Percentiles rank a stretch among this genome's conserved stretches.
phyloP scores from a whole-genome alignment of 1,140 invertebrate species.

The Teleopsis dalmanni region DNA sequence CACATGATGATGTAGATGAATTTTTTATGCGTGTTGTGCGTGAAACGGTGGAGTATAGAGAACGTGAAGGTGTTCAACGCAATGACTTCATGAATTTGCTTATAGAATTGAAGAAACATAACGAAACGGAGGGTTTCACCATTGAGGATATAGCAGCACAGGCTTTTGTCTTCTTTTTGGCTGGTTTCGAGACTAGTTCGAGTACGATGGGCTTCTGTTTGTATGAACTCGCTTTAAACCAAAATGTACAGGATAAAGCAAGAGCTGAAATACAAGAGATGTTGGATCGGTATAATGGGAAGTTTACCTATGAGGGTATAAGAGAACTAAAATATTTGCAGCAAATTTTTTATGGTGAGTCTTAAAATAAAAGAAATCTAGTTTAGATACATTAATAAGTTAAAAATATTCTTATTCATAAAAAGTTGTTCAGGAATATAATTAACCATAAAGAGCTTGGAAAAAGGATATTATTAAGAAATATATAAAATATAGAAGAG shows the following conservation, averaged over 20 bases:
- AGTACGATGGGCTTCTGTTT: constrained; percentile 44
- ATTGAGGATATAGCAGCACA: constrained; percentile 46
- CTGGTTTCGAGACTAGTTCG: constrained; percentile 51
- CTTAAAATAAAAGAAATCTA: background rate
- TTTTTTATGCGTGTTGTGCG: constrained; percentile 38
- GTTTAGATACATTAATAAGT: background rate
- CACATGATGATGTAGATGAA: constrained; percentile 20
- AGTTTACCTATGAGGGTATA: constrained; percentile 52
- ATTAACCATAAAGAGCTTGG: no score
- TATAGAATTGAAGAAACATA: constrained; percentile 37
- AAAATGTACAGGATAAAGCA: constrained; percentile 45
- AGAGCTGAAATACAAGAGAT: constrained; percentile 46
- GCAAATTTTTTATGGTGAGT: constrained; percentile 45
- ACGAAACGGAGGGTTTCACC: constrained; percentile 15
- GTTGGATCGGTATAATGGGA: constrained; percentile 45
- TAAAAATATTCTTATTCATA: background rate
- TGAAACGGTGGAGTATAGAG: constrained; percentile 36
- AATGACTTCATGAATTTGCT: constrained; percentile 43
- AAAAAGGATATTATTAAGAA: no score
- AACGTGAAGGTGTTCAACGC: constrained; percentile 31
- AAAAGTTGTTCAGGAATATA: no score
- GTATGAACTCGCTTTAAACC: constrained; percentile 46
- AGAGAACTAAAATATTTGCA: constrained; percentile 51
- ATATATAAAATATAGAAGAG: no score
- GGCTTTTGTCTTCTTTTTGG: constrained; percentile 55